phyloP scores from a whole-genome alignment of 2,113 vertebrate species.

The Chaetodon trifascialis region DNA sequence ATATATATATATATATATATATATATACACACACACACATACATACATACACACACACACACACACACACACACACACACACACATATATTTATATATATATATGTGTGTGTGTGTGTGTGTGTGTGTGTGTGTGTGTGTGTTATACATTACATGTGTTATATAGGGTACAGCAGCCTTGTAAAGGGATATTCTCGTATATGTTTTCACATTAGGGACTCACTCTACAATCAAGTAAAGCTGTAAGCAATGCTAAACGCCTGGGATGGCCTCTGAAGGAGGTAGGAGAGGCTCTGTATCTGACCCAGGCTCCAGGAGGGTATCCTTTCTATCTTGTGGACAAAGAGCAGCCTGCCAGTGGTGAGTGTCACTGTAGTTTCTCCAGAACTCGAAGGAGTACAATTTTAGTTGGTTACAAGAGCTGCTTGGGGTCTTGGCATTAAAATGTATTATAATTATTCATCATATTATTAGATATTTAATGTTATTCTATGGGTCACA shows the following conservation, averaged over 20 bases:
- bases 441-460: not conserved
- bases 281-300: constrained; percentile 86
- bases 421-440: not conserved
- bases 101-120: no score
- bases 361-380: constrained; percentile 59
- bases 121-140: no score
- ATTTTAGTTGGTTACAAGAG: not conserved
- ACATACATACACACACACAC: no score
- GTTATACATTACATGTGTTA: no score
- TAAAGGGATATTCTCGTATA: not conserved
- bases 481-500: not conserved
- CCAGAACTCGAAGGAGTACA: no score
- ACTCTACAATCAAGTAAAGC: constrained; percentile 92
- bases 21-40: no score
- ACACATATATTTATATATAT: no score
- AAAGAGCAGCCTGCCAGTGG: constrained; percentile 84
- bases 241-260: constrained; percentile 88
- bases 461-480: not conserved
- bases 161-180: not conserved
- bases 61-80: no score
- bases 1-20: no score
- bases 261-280: constrained; percentile 92
- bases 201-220: constrained; percentile 85
- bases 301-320: constrained; percentile 92
- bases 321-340: constrained; percentile 92